Conservation (phyloP, 2,888 invertebrate species). For the Brachyptera risi region DNA sequence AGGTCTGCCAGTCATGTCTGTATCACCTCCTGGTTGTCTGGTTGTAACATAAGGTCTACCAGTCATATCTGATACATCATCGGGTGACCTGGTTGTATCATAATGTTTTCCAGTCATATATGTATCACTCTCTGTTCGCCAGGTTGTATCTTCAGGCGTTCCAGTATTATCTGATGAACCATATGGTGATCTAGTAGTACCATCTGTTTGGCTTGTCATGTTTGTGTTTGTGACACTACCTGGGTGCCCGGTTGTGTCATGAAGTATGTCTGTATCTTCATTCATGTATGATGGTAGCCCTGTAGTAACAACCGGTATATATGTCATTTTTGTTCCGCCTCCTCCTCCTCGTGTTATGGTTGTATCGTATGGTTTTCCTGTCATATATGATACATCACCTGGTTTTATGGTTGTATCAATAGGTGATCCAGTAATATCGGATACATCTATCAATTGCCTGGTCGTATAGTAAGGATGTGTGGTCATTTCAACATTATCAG, state of each 20-base stretch:
- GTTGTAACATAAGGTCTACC: too few species aligned
- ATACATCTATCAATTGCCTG: too few species aligned
- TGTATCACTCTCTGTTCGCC: neutral
- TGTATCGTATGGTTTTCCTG: neutral
- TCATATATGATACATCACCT: neutral
- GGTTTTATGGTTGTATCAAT: neutral
- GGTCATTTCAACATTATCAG: conserved; percentile 4
- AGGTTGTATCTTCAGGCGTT: neutral
- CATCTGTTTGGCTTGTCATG: too few species aligned
- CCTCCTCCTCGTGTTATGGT: neutral
- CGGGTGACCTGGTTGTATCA: neutral
- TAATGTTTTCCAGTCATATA: neutral
- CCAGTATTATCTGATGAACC: too few species aligned
- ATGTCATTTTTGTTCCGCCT: neutral
- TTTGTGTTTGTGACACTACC: too few species aligned
- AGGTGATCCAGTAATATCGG: neutral
- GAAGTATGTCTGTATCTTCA: too few species aligned
- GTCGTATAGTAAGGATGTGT: conserved; percentile 21
- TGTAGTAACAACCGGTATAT: neutral
- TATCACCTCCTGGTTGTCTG: too few species aligned
- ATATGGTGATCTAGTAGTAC: too few species aligned
- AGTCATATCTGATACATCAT: neutral
- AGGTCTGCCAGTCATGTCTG: too few species aligned
- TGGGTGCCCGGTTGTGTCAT: too few species aligned
- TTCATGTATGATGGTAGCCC: too few species aligned